A percentile compares a stretch with the other conserved stretches of the same genome.
Evolutionary conservation across 2,888 invertebrate genomes (phyloP).

Genomic region (Diaperis boleti): DNA sequence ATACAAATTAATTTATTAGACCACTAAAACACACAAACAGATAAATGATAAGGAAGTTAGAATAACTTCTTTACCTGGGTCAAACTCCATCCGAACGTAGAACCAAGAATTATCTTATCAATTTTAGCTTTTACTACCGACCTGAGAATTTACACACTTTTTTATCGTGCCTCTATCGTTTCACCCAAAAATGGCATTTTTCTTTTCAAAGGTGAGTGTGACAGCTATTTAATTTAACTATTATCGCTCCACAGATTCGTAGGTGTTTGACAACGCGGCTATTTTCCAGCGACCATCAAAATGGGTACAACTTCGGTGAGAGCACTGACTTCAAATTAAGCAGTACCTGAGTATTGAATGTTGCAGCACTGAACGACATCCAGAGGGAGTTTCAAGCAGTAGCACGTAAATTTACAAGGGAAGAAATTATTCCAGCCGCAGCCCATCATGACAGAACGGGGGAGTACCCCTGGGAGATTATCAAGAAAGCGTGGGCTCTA

Average conservation of each 20-base stretch:
- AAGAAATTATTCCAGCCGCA: conserved; percentile 93
- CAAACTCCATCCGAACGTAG: too few species aligned
- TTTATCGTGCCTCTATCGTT: neutral
- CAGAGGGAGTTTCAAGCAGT: conserved; percentile 84
- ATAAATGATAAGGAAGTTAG: too few species aligned
- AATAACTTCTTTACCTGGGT: too few species aligned
- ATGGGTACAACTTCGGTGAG: conserved; percentile 51
- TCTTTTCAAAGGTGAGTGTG: neutral
- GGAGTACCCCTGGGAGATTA: conserved; percentile 93
- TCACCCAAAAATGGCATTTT: neutral
- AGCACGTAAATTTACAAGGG: conserved; percentile 89
- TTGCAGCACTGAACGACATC: conserved; percentile 74
- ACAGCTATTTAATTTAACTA: neutral
- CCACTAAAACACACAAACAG: too few species aligned
- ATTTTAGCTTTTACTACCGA: too few species aligned
- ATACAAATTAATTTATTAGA: too few species aligned
- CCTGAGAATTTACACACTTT: too few species aligned
- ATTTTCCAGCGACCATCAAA: conserved; percentile 14
- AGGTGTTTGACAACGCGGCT: neutral
- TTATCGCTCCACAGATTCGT: neutral
- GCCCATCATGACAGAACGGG: conserved; percentile 90
- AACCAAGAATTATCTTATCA: too few species aligned
- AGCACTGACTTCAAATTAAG: neutral
- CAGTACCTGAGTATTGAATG: neutral
- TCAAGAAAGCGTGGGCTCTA: conserved; percentile 92